phyloP scores from a whole-genome alignment of 2,113 vertebrate species.

The Mormoops blainvillei region DNA sequence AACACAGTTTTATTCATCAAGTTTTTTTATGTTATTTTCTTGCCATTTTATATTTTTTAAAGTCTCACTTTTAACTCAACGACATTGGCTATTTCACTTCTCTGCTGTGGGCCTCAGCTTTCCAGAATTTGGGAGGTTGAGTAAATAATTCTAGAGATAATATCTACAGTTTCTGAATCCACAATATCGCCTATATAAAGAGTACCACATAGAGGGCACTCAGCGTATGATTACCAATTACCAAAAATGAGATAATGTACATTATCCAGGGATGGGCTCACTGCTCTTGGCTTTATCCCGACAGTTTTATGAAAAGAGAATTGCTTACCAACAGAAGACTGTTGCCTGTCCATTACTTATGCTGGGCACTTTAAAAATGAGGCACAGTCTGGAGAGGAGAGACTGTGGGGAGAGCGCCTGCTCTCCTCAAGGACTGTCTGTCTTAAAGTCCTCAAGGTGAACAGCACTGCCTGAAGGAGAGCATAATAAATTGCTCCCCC shows the following conservation, averaged over 20 bases:
- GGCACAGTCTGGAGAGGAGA: background rate
- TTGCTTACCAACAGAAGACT: background rate
- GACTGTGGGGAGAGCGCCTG: background rate
- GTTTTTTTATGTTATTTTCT: background rate
- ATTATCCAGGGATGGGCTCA: background rate
- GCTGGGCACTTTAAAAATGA: constrained; percentile 22
- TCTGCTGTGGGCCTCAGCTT: background rate
- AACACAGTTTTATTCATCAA: background rate
- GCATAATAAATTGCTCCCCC: constrained; percentile 18
- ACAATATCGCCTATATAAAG: background rate
- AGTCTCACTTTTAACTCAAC: background rate
- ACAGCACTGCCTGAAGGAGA: background rate
- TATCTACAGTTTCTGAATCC: background rate
- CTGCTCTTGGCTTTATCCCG: background rate
- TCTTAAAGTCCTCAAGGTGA: constrained; percentile 37
- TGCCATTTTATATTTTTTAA: background rate
- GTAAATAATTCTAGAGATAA: background rate
- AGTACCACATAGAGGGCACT: background rate
- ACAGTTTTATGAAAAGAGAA: constrained; percentile 7
- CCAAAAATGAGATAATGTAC: background rate
- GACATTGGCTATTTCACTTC: background rate
- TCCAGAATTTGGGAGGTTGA: background rate
- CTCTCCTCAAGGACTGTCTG: background rate
- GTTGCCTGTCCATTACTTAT: background rate
- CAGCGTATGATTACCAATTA: background rate